These are phyloP conservation scores for Hymenochirus boettgeri DNA, from an alignment of 2,113 vertebrate species.

Conservation along the genomic window DNA sequence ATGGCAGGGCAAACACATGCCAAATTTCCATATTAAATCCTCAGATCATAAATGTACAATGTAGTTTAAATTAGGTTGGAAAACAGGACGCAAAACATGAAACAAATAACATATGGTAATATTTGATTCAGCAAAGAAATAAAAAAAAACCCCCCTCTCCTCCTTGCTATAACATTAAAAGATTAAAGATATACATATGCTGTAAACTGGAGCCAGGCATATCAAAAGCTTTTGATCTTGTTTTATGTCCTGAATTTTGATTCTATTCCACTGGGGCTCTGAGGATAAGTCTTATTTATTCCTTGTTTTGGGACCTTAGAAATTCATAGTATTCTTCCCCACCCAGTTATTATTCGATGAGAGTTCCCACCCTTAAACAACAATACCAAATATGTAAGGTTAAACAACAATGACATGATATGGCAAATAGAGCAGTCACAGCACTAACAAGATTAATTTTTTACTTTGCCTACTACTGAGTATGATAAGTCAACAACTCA, in stretches of 20 bases:
- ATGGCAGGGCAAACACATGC: constrained; percentile 49
- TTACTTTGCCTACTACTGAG: too few relatives aligned
- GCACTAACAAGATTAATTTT: too few relatives aligned
- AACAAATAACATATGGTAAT: constrained; percentile 70
- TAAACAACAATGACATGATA: too few relatives aligned
- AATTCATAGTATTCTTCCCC: too few relatives aligned
- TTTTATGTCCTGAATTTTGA: constrained; percentile 66
- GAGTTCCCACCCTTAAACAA: too few relatives aligned
- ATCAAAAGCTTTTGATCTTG: constrained; percentile 69
- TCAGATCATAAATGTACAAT: constrained; percentile 66
- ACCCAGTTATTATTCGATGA: too few relatives aligned
- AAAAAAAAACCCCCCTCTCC: constrained; percentile 49
- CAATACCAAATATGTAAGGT: too few relatives aligned
- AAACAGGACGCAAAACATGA: constrained; percentile 63
- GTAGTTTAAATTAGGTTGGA: constrained; percentile 65
- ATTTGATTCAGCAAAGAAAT: constrained; percentile 66
- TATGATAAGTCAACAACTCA: too few relatives aligned
- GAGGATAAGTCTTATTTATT: too few relatives aligned
- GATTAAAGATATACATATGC: constrained; percentile 63
- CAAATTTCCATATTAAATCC: constrained; percentile 67
- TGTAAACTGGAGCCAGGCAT: constrained; percentile 59
- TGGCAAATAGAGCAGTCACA: too few relatives aligned
- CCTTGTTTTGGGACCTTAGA: too few relatives aligned
- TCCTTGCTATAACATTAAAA: constrained; percentile 55
- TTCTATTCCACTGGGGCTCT: constrained; percentile 27